Base-by-base conservation (phyloP, 2,888 invertebrate species). In the Autographa pulchrina region DNA sequence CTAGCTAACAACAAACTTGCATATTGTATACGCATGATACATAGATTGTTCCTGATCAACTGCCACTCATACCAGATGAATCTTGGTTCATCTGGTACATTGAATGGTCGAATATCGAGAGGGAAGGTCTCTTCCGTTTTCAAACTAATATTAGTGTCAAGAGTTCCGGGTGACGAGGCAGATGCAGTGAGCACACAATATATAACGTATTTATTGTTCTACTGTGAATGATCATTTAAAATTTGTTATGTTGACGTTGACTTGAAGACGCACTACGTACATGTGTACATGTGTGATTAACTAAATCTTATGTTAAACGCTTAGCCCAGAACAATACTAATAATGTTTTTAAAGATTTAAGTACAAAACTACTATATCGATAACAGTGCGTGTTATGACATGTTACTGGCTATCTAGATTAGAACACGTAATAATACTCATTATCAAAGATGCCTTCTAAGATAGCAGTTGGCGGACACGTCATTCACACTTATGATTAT, bases 81-180 rank as follows among this genome's bases (percentile, higher is more conserved):
- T 69, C 41, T 74, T 52, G 68, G 0, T n/a, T 31, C n/a, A 65
- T 71, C 62, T 65, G 62, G 52, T 65, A 67, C 65, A 65, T 0
- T 25, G 25, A 9, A 13, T 25, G n/a, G 20, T 8, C 20, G 38
- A n/a, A 61, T 9, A 61, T 56, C 20, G 9, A 68, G 66, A 65
- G 74, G 79, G 72, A 75, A 58, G 52, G 69, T 59, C 67, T 62
- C 63, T 77, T 77, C 65, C 82, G 77, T 41, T 75, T 65, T 69
- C 52, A 56, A 64, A 35, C 56, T 75, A 61, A 73, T 70, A 68
- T 68, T 38, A 65, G 59, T 73, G 81, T 78, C 77, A 80, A 75
- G 71, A 65, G 75, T 73, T 80, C 72, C 68, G 77, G 69, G 62
- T 32, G 62, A 58, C 14, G 18, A 68, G 58, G 35, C 54, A 35